Evolutionary conservation across 1,140 invertebrate genomes (phyloP).

Genomic region (Drosophila trapezifrons): DNA sequence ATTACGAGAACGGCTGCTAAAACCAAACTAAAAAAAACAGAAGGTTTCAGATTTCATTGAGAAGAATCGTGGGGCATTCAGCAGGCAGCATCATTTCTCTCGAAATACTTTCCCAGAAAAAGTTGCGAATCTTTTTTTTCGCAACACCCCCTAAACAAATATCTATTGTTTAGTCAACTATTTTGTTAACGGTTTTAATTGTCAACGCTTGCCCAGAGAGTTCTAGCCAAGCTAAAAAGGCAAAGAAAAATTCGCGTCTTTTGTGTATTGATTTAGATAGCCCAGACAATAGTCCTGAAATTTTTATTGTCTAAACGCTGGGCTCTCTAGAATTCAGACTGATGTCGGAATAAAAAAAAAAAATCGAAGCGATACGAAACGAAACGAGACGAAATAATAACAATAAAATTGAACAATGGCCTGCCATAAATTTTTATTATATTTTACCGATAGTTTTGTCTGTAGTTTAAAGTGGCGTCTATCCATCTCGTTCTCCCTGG

Average conservation of each 20-base stretch:
- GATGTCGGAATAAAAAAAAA: conserved; percentile 29
- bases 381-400: conserved; percentile 59
- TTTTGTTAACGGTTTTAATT: conserved; percentile 73
- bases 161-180: conserved; percentile 38
- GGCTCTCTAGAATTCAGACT: conserved; percentile 22
- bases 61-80: conserved; percentile 2
- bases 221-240: conserved; percentile 6
- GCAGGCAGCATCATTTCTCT: background rate
- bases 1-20: conserved; percentile 1
- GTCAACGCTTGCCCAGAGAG: conserved; percentile 5
- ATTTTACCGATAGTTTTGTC: conserved; percentile 67
- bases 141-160: conserved; percentile 18
- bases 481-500: conserved; percentile 38
- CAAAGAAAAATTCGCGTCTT: conserved; percentile 19
- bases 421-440: conserved; percentile 75
- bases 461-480: conserved; percentile 49
- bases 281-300: conserved; percentile 73
- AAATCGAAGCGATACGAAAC: conserved; percentile 9
- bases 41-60: conserved; percentile 16
- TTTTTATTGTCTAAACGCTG: conserved; percentile 43
- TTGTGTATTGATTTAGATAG: conserved; percentile 71
- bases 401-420: conserved; percentile 74
- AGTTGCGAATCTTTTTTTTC: conserved; percentile 11
- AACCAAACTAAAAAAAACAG: too few species aligned
- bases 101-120: conserved; percentile 6